Base-by-base conservation (phyloP, 2,888 invertebrate genomes). In the Drosophila robusta region DNA sequence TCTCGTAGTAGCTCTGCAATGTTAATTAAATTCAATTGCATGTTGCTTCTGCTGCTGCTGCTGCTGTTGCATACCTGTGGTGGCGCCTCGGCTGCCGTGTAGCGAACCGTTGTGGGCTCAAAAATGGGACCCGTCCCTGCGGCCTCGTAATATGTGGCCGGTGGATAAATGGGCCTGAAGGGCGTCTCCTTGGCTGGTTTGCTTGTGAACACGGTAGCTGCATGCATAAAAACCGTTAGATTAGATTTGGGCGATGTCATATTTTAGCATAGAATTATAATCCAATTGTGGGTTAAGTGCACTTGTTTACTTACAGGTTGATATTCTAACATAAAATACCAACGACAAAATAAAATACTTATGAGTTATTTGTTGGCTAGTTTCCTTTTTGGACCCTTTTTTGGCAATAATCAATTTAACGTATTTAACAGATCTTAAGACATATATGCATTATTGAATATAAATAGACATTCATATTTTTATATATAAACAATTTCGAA, bases 51-150 rank as follows among this genome's bases (percentile, higher is more conserved):
- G 41, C 6, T 36, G 29, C 8, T 49, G 29, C 1, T 56, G 34
- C 9, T 50, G 29, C 9, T 26, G 45, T 39, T 54, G 46, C 74
- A 72, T 77, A 90, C 90, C 82, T 90, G 89, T 8, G 81, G 87
- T 26, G 74, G 72, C 8, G 89, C 82, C 12, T 88, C 90, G 39
- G 90, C 88, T 44, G 85, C 70, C n/a, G 88, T 78, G 57, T 91
- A 91, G 9, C 83, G 87, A 14, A 85, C 67, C 4, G 91, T 78
- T 4, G 90, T 84, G 26, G 89, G 81, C 56, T 74, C 85, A 52
- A 86, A 89, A 38, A 83, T 57, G 34, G 69, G 61, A 34, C 72
- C 55, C 22, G 47, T 70, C 12, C 67, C 66, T 7, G 63, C 66
- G 24, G 68, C 63, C 55, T 75, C 86, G 26, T 65, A 85, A 44